Evolutionary conservation across 2,888 invertebrate genomes (phyloP), one percentile per base, ranked within the genome.

Genomic region (Zhuqinia jingwanae): DNA sequence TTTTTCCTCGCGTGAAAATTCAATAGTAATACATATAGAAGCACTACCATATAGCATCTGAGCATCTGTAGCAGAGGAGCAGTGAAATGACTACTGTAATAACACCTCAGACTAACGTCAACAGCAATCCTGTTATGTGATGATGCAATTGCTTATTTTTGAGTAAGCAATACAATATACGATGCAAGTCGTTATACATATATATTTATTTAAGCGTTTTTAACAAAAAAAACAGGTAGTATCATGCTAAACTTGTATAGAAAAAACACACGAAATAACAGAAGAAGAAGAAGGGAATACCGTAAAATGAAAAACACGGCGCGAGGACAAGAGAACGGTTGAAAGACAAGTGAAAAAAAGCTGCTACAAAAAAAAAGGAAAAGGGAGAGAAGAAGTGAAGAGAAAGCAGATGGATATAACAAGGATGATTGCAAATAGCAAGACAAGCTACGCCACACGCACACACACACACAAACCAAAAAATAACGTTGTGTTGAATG

Each of bases 21-120:
- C 70, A 70, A 70, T 45, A 70, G 45, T 70, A 22, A 15, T 27
- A 56, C n/a, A n/a, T 63, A 1, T 63, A 27, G 30, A 30, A 25
- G 8, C 6, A 27, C 25, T 63, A 25, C 1, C 22, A 25, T 5
- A 63, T 30, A 2, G 30, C 8, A 15, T n/a, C n/a, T n/a, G n/a
- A 5, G 53, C 17, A 53, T 17, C 11, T 3, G 13, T 13, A 53
- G 15, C 53, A 53, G n/a, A 3, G n/a, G 5, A 36, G 8, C 36
- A 15, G 3, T 8, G n/a, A 15, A 53, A 53, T 53, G 53, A 15
- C 53, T 17, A 3, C 13, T 6, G 3, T 17, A 53, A 15, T 13
- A 53, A 3, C 53, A 15, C 15, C 53, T 3, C 13, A 5, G 53
- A 53, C 3, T 17, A 53, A 53, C 53, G 53, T 53, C 53, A 53